These are phyloP conservation scores for Seriola quinqueradiata DNA, from an alignment of 2,113 vertebrate species.

Conservation along the genomic window DNA sequence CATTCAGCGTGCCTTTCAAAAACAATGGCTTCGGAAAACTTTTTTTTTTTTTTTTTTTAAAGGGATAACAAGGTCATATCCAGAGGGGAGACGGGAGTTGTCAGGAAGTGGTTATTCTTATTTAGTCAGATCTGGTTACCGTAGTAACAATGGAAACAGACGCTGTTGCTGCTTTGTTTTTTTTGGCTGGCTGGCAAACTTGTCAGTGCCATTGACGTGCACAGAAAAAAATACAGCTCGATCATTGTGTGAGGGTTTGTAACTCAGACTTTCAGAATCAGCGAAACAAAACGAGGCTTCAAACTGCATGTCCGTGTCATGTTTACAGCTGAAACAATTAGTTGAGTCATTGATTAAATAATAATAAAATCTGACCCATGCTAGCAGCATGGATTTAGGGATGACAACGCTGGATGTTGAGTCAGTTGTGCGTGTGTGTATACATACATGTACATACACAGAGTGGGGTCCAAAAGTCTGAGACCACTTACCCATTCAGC, in stretches of 20 bases:
- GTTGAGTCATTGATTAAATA: not conserved
- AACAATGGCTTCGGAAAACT: slow-evolving; percentile 58
- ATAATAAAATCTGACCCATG: not conserved
- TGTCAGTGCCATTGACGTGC: not conserved
- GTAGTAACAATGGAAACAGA: slow-evolving; percentile 35
- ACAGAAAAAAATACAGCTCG: slow-evolving; percentile 9
- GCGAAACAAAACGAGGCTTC: slow-evolving; percentile 6
- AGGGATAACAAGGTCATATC: slow-evolving; percentile 52
- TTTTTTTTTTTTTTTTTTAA: slow-evolving; percentile 35
- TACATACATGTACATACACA: too few relatives aligned
- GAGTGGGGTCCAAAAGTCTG: too few relatives aligned
- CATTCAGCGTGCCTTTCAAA: slow-evolving; percentile 23
- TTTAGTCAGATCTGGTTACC: slow-evolving; percentile 25
- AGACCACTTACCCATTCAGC: not conserved
- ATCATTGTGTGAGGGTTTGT: not conserved
- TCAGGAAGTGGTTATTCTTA: slow-evolving; percentile 48
- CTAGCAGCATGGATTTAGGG: not conserved
- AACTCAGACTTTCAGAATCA: not conserved
- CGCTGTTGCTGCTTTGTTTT: not conserved
- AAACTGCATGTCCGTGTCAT: not conserved
- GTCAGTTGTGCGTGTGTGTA: too few relatives aligned
- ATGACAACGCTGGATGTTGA: not conserved
- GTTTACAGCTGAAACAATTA: not conserved
- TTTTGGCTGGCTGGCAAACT: not conserved
- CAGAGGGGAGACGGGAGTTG: slow-evolving; percentile 29